phyloP scores from a whole-genome alignment of 2,797 vertebrate genomes.

The Pseudochirops cupreus region DNA sequence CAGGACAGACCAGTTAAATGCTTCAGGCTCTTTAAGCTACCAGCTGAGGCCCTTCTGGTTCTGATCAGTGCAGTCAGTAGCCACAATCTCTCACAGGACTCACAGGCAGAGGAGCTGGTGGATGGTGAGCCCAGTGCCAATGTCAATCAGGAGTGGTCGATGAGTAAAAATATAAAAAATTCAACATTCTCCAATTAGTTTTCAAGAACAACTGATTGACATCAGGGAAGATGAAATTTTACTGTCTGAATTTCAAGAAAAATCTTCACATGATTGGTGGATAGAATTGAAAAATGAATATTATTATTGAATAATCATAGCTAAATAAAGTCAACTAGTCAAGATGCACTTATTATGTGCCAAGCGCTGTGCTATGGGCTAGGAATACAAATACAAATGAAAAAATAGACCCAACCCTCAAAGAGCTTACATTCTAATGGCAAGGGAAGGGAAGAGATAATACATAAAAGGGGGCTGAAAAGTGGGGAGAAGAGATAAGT shows the following conservation, averaged over 20 bases:
- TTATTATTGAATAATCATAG: constrained; percentile 50
- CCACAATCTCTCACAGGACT: constrained; percentile 79
- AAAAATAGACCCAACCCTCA: background rate
- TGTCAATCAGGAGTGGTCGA: constrained; percentile 76
- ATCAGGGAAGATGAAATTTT: constrained; percentile 63
- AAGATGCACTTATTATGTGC: background rate
- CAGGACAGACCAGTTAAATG: constrained; percentile 86
- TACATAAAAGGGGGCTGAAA: background rate
- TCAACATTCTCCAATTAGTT: constrained; percentile 70
- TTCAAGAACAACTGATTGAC: constrained; percentile 72
- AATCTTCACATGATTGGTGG: constrained; percentile 66
- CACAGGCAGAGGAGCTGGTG: constrained; percentile 79
- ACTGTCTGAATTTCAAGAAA: constrained; percentile 67
- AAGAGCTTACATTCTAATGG: background rate
- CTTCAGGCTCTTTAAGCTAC: constrained; percentile 81
- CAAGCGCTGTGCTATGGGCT: background rate
- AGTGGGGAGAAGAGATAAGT: background rate
- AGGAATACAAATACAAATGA: background rate
- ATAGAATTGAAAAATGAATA: constrained; percentile 63
- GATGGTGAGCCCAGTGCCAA: constrained; percentile 81
- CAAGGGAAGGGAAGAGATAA: background rate
- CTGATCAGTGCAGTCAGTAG: constrained; percentile 79
- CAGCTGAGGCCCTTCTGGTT: constrained; percentile 85
- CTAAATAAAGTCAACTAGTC: background rate
- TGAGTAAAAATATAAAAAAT: constrained; percentile 72